These are phyloP conservation scores for Motacilla tschutschensis DNA, from an alignment of 2,113 vertebrate genomes.

Conservation along the genomic window DNA sequence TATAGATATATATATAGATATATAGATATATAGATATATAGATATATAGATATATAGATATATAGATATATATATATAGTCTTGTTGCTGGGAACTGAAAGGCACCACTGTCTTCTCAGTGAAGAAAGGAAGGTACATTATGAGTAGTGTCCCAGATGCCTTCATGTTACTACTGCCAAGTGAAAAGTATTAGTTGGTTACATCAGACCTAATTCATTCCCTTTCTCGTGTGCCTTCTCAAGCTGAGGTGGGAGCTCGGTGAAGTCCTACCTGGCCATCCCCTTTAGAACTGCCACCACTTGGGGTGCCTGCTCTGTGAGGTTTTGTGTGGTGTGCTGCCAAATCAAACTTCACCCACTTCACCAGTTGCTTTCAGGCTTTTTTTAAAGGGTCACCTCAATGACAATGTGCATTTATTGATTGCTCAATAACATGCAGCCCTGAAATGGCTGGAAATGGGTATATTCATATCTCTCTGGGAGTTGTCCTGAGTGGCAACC, in stretches of 20 bases:
- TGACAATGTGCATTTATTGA: neutral
- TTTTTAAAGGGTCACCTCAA: neutral
- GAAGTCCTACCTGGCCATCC: neutral
- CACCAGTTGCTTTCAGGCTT: fast-evolving
- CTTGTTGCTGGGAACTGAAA: neutral
- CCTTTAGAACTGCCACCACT: neutral
- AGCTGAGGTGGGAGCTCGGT: neutral
- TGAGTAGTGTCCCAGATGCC: neutral
- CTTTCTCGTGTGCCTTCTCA: neutral
- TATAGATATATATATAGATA: fast-evolving
- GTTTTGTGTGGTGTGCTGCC: neutral
- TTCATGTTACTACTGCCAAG: neutral
- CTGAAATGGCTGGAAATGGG: neutral
- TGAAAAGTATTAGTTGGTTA: neutral
- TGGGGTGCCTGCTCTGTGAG: neutral
- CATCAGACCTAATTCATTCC: neutral
- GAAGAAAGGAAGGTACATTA: neutral
- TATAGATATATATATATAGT: fast-evolving
- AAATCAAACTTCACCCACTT: neutral
- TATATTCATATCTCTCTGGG: neutral
- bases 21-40: no score
- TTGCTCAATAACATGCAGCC: neutral
- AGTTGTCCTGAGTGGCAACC: neutral
- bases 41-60: no score
- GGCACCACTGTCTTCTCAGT: neutral